Percentiles rank a stretch among this genome's conserved stretches.
Conservation (phyloP, 1,140 invertebrate species). For the Brachionus rotundiformis region DNA sequence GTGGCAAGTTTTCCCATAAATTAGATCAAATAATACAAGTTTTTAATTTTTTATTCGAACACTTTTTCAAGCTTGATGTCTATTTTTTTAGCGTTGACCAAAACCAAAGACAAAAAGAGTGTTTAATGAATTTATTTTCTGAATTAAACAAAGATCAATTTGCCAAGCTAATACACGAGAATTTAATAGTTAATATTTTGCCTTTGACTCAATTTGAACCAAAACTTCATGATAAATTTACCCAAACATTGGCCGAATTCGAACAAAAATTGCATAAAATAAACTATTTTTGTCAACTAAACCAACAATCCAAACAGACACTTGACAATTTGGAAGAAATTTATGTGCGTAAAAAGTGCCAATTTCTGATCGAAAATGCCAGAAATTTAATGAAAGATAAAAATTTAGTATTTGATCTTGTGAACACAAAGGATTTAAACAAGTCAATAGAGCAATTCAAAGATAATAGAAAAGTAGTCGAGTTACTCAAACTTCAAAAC, state of each 20-base stretch:
- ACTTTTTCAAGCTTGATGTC: neutral
- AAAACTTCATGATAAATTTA: neutral
- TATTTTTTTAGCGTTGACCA: neutral
- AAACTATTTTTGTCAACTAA: neutral
- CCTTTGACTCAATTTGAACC: neutral
- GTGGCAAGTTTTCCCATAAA: neutral
- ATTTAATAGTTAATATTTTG: slow-evolving; percentile 9
- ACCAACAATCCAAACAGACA: neutral
- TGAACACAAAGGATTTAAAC: neutral
- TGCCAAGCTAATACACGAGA: slow-evolving; percentile 2
- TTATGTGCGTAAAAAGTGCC: slow-evolving; percentile 44
- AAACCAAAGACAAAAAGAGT: neutral
- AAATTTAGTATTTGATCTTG: slow-evolving; percentile 26
- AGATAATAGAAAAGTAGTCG: neutral
- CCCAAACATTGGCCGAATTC: neutral
- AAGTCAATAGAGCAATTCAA: neutral
- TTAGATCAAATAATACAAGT: slow-evolving; percentile 4
- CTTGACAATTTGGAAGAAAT: slow-evolving; percentile 18
- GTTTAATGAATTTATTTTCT: neutral
- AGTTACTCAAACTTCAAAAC: neutral
- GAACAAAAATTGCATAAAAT: slow-evolving; percentile 36
- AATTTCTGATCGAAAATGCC: slow-evolving; percentile 10
- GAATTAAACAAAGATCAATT: neutral
- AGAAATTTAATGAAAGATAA: slow-evolving; percentile 42
- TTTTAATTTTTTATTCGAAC: neutral